A percentile compares a stretch with the other conserved stretches of the same genome.
Evolutionary conservation across 2,888 invertebrate genomes (phyloP).

Genomic region (Hecatera dysodea): DNA sequence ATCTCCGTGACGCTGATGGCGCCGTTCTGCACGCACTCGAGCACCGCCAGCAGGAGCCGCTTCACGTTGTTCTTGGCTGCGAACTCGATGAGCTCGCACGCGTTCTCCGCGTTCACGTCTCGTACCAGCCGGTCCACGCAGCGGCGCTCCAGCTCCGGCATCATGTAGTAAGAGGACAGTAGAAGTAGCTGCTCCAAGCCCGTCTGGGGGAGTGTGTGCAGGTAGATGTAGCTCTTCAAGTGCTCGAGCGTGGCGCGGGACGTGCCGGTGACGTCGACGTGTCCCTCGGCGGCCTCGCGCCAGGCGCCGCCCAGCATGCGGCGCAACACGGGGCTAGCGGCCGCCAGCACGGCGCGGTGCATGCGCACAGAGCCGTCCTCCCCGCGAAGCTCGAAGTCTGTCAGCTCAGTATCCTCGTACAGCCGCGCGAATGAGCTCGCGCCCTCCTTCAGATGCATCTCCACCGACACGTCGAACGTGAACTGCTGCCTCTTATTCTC

Average conservation of each 20-base stretch:
- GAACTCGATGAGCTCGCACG: constrained; percentile 72
- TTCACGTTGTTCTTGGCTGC: constrained; percentile 74
- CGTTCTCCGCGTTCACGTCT: constrained; percentile 25
- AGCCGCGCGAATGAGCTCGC: constrained; percentile 69
- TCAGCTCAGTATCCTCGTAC: constrained; percentile 74
- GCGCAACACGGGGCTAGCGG: constrained; percentile 75
- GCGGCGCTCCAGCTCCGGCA: constrained; percentile 75
- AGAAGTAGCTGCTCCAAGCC: constrained; percentile 75
- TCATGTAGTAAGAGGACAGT: constrained; percentile 76
- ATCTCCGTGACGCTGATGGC: constrained; percentile 70
- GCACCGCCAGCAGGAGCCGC: constrained; percentile 70
- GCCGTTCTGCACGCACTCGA: constrained; percentile 70
- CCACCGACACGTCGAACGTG: constrained; percentile 67
- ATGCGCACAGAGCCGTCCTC: constrained; percentile 75
- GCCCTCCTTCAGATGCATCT: constrained; percentile 70
- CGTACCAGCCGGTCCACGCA: constrained; percentile 73
- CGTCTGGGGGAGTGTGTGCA: constrained; percentile 69
- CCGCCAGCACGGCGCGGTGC: constrained; percentile 75
- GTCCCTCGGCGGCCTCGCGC: constrained; percentile 74
- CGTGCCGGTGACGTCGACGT: constrained; percentile 72
- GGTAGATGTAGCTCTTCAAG: constrained; percentile 76
- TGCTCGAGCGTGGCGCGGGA: constrained; percentile 72
- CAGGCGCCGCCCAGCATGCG: constrained; percentile 75
- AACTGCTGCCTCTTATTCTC: constrained; percentile 72
- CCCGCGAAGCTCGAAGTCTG: constrained; percentile 77